Conservation (phyloP, 53 echinoderm and acorn worm genomes). For the Echinarachnius parma region DNA sequence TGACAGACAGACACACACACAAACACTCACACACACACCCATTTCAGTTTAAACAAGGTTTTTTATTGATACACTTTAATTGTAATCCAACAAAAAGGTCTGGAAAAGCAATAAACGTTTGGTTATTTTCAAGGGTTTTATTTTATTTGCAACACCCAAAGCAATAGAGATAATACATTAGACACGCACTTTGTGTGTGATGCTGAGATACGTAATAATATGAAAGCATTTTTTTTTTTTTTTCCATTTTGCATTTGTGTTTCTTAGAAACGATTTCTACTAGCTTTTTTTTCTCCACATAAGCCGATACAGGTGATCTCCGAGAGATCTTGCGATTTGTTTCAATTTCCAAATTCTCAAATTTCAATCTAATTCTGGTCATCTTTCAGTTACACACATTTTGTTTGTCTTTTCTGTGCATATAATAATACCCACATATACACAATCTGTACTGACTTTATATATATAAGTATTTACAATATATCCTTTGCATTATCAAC, state of each 20-base stretch:
- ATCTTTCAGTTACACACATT: slow-evolving; percentile 35
- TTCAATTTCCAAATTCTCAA: no score
- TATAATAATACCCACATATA: slow-evolving; percentile 8
- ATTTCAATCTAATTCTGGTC: no score
- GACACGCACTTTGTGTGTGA: slow-evolving; percentile 28
- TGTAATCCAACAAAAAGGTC: no score
- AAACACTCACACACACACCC: no score
- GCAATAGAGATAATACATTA: slow-evolving; percentile 14
- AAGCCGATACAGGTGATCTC: slow-evolving; percentile 33
- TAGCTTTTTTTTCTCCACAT: slow-evolving; percentile 21
- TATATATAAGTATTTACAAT: slow-evolving; percentile 17
- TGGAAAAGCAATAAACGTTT: no score
- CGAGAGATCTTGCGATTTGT: slow-evolving; percentile 19
- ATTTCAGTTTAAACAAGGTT: no score
- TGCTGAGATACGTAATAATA: slow-evolving; percentile 37
- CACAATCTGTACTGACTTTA: slow-evolving; percentile 43
- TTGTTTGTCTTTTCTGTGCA: neutral
- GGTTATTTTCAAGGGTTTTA: neutral
- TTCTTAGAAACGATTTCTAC: slow-evolving; percentile 29
- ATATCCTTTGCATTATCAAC: slow-evolving; percentile 14
- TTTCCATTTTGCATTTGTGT: neutral
- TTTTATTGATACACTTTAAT: no score
- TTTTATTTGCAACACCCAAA: slow-evolving; percentile 48
- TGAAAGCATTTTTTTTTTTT: slow-evolving; percentile 14
- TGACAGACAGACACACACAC: no score